phyloP scores from a whole-genome alignment of 2,113 vertebrate genomes.

The Eublepharis macularius region DNA sequence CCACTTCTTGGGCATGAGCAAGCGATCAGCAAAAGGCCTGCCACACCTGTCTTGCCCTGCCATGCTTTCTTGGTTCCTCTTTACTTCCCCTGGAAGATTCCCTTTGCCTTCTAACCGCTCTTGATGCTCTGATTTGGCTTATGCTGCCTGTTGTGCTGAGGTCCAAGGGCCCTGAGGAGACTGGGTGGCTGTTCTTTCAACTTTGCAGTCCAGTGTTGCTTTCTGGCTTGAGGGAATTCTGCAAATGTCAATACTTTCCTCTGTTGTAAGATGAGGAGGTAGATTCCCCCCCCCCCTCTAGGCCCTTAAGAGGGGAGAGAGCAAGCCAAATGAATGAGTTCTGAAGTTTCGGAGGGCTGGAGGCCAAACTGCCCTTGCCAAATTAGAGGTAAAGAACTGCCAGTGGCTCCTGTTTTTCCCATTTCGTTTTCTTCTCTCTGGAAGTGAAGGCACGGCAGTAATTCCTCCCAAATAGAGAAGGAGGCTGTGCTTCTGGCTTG shows the following conservation, averaged over 20 bases:
- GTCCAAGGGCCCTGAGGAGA: neutral
- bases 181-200: neutral
- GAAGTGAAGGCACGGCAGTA: neutral
- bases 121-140: neutral
- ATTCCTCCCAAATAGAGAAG: neutral
- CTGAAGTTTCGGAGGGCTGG: neutral
- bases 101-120: neutral
- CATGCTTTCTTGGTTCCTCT: neutral
- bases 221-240: neutral
- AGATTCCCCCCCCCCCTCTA: neutral
- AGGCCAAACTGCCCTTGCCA: neutral
- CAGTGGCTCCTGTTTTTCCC: neutral
- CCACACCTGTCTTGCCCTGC: neutral
- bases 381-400: too few relatives aligned
- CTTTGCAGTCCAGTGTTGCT: neutral
- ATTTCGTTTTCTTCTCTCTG: too few relatives aligned
- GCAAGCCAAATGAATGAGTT: neutral
- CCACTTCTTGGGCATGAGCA: rapidly evolving
- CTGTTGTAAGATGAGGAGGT: neutral
- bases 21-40: neutral
- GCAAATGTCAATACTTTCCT: neutral
- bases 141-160: rapidly evolving
- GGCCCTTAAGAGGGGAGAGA: neutral
- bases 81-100: rapidly evolving
- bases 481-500: neutral